Evolutionary conservation across 2,797 vertebrate genomes (phyloP).

Genomic region (Scarus forsteni): DNA sequence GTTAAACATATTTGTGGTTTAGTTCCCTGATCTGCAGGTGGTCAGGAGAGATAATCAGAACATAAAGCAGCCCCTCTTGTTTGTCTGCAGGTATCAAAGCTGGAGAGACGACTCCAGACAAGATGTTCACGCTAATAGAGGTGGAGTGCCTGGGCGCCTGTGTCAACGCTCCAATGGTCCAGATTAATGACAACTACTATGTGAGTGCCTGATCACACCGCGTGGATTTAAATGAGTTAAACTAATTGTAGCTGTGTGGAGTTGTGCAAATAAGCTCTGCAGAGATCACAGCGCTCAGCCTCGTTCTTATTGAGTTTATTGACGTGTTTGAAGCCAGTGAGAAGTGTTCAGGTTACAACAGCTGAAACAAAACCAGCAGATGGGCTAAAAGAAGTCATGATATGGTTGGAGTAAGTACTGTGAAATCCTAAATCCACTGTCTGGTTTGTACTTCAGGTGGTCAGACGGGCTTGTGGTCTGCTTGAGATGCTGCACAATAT

Average conservation of each 20-base stretch:
- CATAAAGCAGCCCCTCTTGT: slow-evolving; percentile 25
- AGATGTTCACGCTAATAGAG: slow-evolving; percentile 95
- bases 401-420: not conserved
- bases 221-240: slow-evolving; percentile 44
- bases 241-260: slow-evolving; percentile 48
- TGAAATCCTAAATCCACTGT: no score
- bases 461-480: no score
- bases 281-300: slow-evolving; percentile 6
- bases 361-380: not conserved
- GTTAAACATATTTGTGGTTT: slow-evolving; percentile 21
- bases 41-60: slow-evolving; percentile 16
- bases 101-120: slow-evolving; percentile 96
- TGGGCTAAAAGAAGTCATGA: not conserved
- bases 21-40: slow-evolving; percentile 33
- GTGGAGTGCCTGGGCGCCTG: slow-evolving; percentile 99
- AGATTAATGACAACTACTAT: slow-evolving; percentile 99
- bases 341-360: slow-evolving; percentile 1
- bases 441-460: no score
- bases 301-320: not conserved
- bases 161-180: slow-evolving; percentile 98
- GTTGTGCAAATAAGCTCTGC: slow-evolving; percentile 29
- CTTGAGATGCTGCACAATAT: no score
- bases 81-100: slow-evolving; percentile 91
- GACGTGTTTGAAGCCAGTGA: not conserved
- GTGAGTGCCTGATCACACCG: slow-evolving; percentile 85